These are phyloP conservation scores for Sternotherus odoratus DNA, from an alignment of 2,797 vertebrate species.

Conservation along the genomic window DNA sequence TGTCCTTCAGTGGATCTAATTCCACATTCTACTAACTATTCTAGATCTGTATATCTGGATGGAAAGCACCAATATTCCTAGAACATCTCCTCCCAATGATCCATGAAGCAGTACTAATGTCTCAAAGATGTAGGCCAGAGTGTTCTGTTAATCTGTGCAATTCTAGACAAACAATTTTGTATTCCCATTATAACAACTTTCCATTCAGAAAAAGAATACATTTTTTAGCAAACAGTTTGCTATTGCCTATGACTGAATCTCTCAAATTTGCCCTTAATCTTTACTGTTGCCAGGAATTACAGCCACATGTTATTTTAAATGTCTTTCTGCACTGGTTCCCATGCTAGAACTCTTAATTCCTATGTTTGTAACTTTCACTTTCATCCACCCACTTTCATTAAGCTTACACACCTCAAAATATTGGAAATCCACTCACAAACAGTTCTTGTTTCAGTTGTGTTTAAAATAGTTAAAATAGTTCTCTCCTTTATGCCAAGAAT, in stretches of 20 bases:
- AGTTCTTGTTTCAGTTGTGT: slow-evolving; percentile 29
- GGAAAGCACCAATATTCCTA: background rate
- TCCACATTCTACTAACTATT: too few relatives aligned
- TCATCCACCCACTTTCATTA: background rate
- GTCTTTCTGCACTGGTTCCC: background rate
- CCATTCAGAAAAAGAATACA: too few relatives aligned
- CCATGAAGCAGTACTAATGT: background rate
- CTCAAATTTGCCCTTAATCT: background rate
- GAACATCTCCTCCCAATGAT: background rate
- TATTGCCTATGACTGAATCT: background rate
- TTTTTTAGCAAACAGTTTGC: background rate
- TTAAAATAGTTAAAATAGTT: background rate
- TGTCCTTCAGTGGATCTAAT: too few relatives aligned
- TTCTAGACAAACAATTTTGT: background rate
- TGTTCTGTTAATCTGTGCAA: background rate
- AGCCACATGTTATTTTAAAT: too few relatives aligned
- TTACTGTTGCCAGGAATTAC: too few relatives aligned
- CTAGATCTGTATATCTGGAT: background rate
- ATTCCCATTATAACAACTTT: too few relatives aligned
- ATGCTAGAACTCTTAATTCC: background rate
- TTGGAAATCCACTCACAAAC: slow-evolving; percentile 58
- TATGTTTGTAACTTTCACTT: slow-evolving; percentile 12
- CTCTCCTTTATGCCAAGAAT: slow-evolving; percentile 34
- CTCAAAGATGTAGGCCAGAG: too few relatives aligned
- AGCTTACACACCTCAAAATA: slow-evolving; percentile 11